Base-by-base conservation (phyloP, 2,888 invertebrate species). In the Altica lythri region DNA sequence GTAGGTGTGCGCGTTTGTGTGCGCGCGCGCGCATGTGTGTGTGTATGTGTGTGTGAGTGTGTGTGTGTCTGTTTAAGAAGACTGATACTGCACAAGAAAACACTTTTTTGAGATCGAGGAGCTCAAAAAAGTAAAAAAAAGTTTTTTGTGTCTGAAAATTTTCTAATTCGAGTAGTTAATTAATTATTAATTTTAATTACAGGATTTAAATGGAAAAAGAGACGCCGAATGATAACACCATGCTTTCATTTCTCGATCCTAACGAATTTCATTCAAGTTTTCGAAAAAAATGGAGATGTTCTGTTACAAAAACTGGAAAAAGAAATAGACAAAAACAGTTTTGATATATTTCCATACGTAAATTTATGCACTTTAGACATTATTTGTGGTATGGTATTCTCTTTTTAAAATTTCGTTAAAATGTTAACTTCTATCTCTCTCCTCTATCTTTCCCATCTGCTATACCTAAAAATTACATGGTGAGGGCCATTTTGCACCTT, bases 241-340 rank as follows among this genome's bases (percentile, higher is more conserved):
- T 83, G 89, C 0, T 90, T 89, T 73, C 90, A 90, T 73, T 90
- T 89, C 69, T 85, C 85, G 67, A 88, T 90, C 55, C 73, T 90
- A 47, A 85, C 88, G 67, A 83, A 86, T 63, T 90, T 88, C 72
- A 72, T 88, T 4, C 82, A 83, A 3, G 81, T 87, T 0, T 89
- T 90, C 68, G 83, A 87, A 64, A 81, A 81, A 53, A 85, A 87
- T 56, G 78, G 82, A 17, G 73, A 76, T 30, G 75, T 83, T 14
- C 76, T 90, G 47, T 72, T 83, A 0, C 70, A 81, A 1, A 83
- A 83, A 64, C 70, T 89, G 12, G 67, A 67, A 14, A 29, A 57
- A 10, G 64, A 72, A 49, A 72, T 74, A 0, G 64, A 73, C 16
- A 77, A 75, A 27, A 79, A 75, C 54, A 66, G 72, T 2, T 72